These are phyloP conservation scores for Gobiocypris rarus DNA, from an alignment of 2,113 vertebrate genomes.

Conservation along the genomic window DNA sequence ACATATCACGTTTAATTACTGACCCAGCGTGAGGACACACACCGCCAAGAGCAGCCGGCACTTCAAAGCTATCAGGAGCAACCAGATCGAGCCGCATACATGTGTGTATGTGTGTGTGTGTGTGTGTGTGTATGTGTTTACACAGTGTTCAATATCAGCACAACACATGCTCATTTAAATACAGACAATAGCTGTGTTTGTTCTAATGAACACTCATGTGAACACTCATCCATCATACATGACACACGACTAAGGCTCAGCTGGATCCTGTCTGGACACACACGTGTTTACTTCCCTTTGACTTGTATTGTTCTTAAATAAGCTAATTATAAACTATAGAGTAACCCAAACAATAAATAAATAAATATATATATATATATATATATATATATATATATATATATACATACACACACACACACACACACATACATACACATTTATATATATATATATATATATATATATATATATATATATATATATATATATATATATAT, in stretches of 20 bases:
- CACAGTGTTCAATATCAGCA: neutral
- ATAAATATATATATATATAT: too few species aligned
- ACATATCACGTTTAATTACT: conserved; percentile 43
- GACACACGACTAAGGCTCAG: conserved; percentile 30
- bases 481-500: too few species aligned
- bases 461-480: too few species aligned
- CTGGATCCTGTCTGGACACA: conserved; percentile 41
- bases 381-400: too few species aligned
- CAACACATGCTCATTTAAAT: conserved; percentile 47
- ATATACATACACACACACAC: too few species aligned
- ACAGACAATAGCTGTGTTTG: conserved; percentile 31
- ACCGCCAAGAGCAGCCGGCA: neutral
- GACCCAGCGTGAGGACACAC: conserved; percentile 31
- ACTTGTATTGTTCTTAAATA: conserved; percentile 16
- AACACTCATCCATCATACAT: conserved; percentile 31
- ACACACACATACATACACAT: too few species aligned
- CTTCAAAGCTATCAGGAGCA: conserved; percentile 40
- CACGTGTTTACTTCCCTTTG: neutral
- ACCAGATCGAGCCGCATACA: neutral
- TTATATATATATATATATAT: too few species aligned
- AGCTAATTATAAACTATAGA: neutral
- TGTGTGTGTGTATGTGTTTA: neutral
- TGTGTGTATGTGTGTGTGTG: neutral
- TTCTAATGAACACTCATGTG: conserved; percentile 24
- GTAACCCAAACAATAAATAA: too few species aligned